Conservation (phyloP, 1,140 invertebrate species). For the Dendroctonus ponderosae region DNA sequence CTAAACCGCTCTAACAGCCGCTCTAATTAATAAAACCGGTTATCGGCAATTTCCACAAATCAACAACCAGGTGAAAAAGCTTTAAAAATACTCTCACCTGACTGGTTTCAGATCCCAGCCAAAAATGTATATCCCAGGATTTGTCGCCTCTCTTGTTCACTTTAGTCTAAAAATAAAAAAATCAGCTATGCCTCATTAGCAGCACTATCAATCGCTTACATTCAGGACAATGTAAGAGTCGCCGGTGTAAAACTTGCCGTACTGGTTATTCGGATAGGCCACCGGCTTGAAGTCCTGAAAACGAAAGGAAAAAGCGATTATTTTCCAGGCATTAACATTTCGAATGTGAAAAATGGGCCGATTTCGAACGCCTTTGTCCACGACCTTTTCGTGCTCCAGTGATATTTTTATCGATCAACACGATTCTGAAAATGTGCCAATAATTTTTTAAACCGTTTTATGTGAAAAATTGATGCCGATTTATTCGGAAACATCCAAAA, state of each 20-base stretch:
- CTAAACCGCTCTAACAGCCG: no score
- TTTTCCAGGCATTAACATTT: slow-evolving; percentile 19
- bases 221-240: slow-evolving; percentile 88
- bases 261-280: slow-evolving; percentile 68
- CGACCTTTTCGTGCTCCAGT: no score
- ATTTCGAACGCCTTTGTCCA: no score
- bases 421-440: no score
- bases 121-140: slow-evolving; percentile 85
- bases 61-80: not conserved
- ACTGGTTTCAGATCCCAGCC: slow-evolving; percentile 79
- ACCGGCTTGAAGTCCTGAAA: slow-evolving; percentile 80
- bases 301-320: slow-evolving; percentile 36
- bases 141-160: slow-evolving; percentile 63
- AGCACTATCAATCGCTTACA: slow-evolving; percentile 59
- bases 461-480: no score
- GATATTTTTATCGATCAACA: no score
- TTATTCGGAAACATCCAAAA: no score
- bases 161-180: slow-evolving; percentile 59
- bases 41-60: not conserved
- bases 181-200: slow-evolving; percentile 7
- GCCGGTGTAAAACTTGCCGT: slow-evolving; percentile 86
- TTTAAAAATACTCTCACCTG: slow-evolving; percentile 54
- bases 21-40: no score
- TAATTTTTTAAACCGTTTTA: no score
- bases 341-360: no score